Base-by-base conservation (phyloP, 2,797 vertebrate genomes). In the Merluccius polli region DNA sequence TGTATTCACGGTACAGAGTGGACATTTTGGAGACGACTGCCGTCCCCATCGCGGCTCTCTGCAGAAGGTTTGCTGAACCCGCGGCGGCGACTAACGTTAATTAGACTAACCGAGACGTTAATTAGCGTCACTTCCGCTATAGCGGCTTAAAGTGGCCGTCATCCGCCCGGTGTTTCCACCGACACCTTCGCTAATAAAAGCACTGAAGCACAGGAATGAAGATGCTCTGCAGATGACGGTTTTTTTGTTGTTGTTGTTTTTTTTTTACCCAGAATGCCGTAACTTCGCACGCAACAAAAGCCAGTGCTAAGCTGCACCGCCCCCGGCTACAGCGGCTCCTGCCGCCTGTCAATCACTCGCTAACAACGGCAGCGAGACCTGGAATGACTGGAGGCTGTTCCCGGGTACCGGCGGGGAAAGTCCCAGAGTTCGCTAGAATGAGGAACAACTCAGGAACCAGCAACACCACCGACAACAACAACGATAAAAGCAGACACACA, bases 291-390 rank as follows among this genome's bases (percentile, higher is more conserved):
- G n/a, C 33, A 63, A n/a, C 52, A 63, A 24, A 63, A 63, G 52
- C 52, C 52, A 52, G 48, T 18, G 18, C 18, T 48, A 15, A 18
- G 48, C 18, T n/a, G 48, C 48, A 21, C 48, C 12, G 1, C 41
- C 44, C 16, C 3, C 13, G 13, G 15, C 36, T 38, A 44, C 2
- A 10, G 41, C 15, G 48, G n/a, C 81, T 85, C 83, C 72, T 21
- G 4, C 75, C 35, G 78, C 69, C 78, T 84, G 89, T 87, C 90
- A 88, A 82, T 93, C 82, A 86, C 76, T 73, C 76, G 9, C 27
- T 86, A 86, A 90, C 79, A 5, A 70, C 13, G 52, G 52, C 52
- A 63, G 27, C 52, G 7, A 63, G 52, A 27, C 52, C 21, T 27
- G n/a, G n/a, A 27, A 11, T 2, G 52, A n/a, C 52, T 10, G 52